Evolutionary conservation across 2,888 invertebrate species (phyloP).

Genomic region (Caenorhabditis drosophilae): DNA sequence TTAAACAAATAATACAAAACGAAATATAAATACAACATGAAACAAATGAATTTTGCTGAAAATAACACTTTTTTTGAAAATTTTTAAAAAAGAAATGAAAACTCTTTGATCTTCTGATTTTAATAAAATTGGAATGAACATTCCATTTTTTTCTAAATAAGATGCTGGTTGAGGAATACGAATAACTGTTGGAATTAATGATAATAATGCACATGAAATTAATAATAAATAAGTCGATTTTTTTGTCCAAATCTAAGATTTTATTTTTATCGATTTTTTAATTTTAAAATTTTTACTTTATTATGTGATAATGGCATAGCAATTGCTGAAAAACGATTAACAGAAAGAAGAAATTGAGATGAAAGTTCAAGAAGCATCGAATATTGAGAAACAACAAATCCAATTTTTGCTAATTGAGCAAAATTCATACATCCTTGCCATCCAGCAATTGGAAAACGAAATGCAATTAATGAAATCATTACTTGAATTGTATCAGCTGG

Average conservation of each 20-base stretch:
- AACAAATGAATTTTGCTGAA: conserved; percentile 41
- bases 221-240: conserved; percentile 25
- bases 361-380: conserved; percentile 41
- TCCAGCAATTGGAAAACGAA: conserved; percentile 43
- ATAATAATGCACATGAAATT: conserved; percentile 10
- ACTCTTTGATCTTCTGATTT: conserved; percentile 38
- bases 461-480: conserved; percentile 32
- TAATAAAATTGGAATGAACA: conserved; percentile 23
- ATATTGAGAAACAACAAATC: conserved; percentile 44
- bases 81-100: not conserved
- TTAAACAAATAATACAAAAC: conserved; percentile 29
- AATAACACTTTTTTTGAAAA: not conserved
- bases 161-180: conserved; percentile 35
- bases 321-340: conserved; percentile 44
- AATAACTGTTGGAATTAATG: conserved; percentile 34
- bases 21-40: conserved; percentile 33
- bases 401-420: conserved; percentile 39
- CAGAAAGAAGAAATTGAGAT: conserved; percentile 37
- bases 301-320: conserved; percentile 38
- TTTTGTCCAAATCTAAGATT: conserved; percentile 31
- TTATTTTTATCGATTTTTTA: not conserved
- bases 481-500: conserved; percentile 47
- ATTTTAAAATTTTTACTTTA: conserved; percentile 10
- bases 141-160: conserved; percentile 19
- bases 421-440: conserved; percentile 27